Conservation (phyloP, 2,888 invertebrate species). For the Lepidocyrtoides sp. region DNA sequence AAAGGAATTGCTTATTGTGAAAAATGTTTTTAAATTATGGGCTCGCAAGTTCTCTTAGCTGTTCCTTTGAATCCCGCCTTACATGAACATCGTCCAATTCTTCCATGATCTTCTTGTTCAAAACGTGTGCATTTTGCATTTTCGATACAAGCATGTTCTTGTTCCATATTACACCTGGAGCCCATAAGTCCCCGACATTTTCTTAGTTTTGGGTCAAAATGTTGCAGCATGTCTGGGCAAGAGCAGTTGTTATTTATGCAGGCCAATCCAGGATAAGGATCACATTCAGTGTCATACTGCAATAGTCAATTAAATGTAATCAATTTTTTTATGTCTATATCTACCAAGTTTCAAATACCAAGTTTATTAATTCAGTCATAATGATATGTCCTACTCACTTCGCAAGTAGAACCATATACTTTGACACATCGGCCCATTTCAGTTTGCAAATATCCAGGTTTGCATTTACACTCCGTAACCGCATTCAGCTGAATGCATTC, state of each 20-base stretch:
- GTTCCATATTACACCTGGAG: slow-evolving; percentile 61
- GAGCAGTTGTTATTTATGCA: slow-evolving; percentile 77
- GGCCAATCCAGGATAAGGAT: slow-evolving; percentile 63
- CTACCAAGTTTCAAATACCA: no score
- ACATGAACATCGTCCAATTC: slow-evolving; percentile 76
- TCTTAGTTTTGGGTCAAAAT: slow-evolving; percentile 69
- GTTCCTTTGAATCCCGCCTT: slow-evolving; percentile 71
- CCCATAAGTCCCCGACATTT: slow-evolving; percentile 77
- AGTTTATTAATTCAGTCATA: no score
- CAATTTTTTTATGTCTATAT: no score
- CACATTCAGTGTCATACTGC: slow-evolving; percentile 70
- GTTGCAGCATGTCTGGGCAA: slow-evolving; percentile 64
- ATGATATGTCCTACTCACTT: not conserved
- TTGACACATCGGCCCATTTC: slow-evolving; percentile 77
- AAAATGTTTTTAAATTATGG: slow-evolving; percentile 68
- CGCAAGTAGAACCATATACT: slow-evolving; percentile 73
- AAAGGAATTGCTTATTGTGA: no score
- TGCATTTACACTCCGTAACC: slow-evolving; percentile 79
- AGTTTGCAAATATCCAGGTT: slow-evolving; percentile 76
- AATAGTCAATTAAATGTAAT: no score
- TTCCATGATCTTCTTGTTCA: slow-evolving; percentile 63
- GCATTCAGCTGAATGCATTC: slow-evolving; percentile 69
- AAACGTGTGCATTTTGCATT: slow-evolving; percentile 69
- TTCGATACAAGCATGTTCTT: slow-evolving; percentile 72
- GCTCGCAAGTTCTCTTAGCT: slow-evolving; percentile 72